Percentiles rank a stretch among this genome's conserved stretches.
phyloP scores from a whole-genome alignment of 2,113 vertebrate species.

The Dasyornis broadbenti region DNA sequence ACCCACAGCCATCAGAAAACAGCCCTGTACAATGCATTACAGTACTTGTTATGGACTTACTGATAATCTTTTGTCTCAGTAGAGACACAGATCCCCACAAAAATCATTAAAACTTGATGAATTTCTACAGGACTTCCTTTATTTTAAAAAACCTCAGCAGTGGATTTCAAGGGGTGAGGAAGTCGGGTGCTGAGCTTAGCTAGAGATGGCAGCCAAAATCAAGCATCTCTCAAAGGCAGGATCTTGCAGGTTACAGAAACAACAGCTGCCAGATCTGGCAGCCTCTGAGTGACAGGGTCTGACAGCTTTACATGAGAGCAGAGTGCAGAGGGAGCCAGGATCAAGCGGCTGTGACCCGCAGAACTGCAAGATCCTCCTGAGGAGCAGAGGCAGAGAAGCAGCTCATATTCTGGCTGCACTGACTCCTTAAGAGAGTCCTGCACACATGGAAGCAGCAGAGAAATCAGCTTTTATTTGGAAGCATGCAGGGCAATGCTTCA shows the following conservation, averaged over 20 bases:
- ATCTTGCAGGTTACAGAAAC: neutral
- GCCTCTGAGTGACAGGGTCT: neutral
- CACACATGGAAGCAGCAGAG: neutral
- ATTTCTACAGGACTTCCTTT: neutral
- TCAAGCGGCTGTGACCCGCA: neutral
- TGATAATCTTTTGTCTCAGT: neutral
- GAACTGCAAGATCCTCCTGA: neutral
- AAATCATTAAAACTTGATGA: neutral
- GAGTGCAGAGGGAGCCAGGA: neutral
- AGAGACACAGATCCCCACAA: neutral
- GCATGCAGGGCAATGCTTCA: neutral
- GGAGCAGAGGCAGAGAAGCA: neutral
- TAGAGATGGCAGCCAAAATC: neutral
- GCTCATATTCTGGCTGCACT: neutral
- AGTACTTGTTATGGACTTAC: neutral
- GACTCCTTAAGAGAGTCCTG: neutral
- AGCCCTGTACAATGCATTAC: neutral
- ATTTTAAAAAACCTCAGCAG: neutral
- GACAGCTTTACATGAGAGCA: neutral
- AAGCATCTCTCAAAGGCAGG: neutral
- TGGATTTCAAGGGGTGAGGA: neutral
- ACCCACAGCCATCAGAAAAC: neutral
- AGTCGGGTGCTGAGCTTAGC: neutral
- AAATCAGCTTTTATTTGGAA: neutral
- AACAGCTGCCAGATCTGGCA: neutral